Conservation (phyloP, 2,888 invertebrate genomes). For the Phalera bucephala region DNA sequence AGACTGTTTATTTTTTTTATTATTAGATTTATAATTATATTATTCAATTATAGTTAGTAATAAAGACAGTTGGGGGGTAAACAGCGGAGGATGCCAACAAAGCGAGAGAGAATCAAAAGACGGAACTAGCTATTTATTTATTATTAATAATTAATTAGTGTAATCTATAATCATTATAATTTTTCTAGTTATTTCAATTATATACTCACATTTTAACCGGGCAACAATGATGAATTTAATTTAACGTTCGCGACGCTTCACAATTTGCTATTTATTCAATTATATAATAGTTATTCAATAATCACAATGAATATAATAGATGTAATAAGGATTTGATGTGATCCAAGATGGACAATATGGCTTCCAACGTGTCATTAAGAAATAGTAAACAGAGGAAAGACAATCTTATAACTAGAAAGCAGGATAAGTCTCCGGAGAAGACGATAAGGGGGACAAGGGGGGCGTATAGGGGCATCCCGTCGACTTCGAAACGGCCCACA, state of each 20-base stretch:
- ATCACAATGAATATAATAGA: slow-evolving; percentile 34
- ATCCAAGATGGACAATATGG: slow-evolving; percentile 74
- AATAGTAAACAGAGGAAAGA: slow-evolving; percentile 75
- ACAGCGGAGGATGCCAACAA: slow-evolving; percentile 64
- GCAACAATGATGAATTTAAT: slow-evolving; percentile 32
- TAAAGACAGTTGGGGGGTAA: slow-evolving; percentile 46
- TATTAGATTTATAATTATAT: slow-evolving; percentile 54
- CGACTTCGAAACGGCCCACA: slow-evolving; percentile 64
- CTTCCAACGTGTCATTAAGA: slow-evolving; percentile 69
- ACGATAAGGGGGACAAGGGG: slow-evolving; percentile 74
- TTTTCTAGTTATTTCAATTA: slow-evolving; percentile 26
- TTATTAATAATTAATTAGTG: slow-evolving; percentile 55
- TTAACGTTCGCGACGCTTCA: slow-evolving; percentile 35
- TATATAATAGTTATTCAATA: slow-evolving; percentile 32
- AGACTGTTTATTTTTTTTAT: slow-evolving; percentile 71
- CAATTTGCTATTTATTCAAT: slow-evolving; percentile 47
- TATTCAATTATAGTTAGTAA: slow-evolving; percentile 32
- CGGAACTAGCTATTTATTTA: slow-evolving; percentile 77
- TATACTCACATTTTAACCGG: slow-evolving; percentile 22
- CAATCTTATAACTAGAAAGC: slow-evolving; percentile 76
- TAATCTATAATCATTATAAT: slow-evolving; percentile 49
- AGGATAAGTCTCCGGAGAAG: slow-evolving; percentile 80
- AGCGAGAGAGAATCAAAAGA: slow-evolving; percentile 80
- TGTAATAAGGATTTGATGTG: slow-evolving; percentile 44
- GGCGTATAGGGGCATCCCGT: slow-evolving; percentile 69